Conservation (phyloP, 2,888 invertebrate genomes). For the Lypha dubia region DNA sequence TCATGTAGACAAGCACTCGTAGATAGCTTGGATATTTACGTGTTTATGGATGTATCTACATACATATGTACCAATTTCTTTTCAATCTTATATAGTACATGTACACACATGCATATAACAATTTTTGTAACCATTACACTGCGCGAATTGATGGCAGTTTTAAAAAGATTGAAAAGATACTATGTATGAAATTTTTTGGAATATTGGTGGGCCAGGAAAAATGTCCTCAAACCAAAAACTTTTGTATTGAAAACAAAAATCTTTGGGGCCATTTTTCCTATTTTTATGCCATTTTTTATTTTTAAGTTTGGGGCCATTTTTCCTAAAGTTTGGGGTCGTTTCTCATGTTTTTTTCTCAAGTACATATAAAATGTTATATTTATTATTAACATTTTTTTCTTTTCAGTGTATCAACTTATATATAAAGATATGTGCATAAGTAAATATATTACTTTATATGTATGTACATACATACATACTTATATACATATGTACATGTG, state of each 20-base stretch:
- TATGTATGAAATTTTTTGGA: too few relatives aligned
- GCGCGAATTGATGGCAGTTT: background rate
- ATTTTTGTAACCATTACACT: slow-evolving; percentile 39
- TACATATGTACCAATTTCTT: background rate
- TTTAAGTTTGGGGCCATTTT: too few relatives aligned
- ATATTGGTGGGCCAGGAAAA: too few relatives aligned
- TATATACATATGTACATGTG: slow-evolving; percentile 6
- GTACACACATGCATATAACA: background rate
- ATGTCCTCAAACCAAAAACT: too few relatives aligned
- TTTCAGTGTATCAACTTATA: background rate
- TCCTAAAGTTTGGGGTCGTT: too few relatives aligned
- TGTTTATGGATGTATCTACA: background rate
- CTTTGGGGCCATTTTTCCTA: too few relatives aligned
- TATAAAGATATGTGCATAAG: background rate
- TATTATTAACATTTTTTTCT: background rate
- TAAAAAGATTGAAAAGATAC: too few relatives aligned
- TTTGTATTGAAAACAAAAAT: too few relatives aligned
- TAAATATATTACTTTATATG: slow-evolving; percentile 5
- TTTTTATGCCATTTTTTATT: too few relatives aligned
- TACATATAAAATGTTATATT: background rate
- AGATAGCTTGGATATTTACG: slow-evolving; percentile 66
- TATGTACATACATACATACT: slow-evolving; percentile 1
- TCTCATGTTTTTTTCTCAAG: too few relatives aligned
- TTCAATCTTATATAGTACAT: slow-evolving; percentile 4
- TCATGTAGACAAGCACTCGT: slow-evolving; percentile 63